Base-by-base conservation (phyloP, 2,797 vertebrate species). In the Bradypodion ventrale region DNA sequence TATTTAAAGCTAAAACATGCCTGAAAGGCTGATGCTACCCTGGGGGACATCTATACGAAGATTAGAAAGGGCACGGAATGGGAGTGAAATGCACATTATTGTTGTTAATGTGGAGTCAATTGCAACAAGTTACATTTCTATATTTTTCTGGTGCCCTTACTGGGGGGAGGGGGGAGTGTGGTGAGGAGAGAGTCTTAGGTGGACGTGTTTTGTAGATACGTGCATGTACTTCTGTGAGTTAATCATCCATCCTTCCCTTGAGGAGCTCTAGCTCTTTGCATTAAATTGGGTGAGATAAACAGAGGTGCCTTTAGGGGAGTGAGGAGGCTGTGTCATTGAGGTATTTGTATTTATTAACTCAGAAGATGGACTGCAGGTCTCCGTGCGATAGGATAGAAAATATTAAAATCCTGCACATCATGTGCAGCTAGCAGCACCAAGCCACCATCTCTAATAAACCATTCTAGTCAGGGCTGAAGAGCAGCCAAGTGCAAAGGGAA, bases 301-400 rank as follows among this genome's bases (percentile, higher is more conserved):
- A 56, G 0, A 35, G 49, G 65, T 21, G 79, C 56, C 84, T 77
- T 75, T 42, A 56, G 80, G 85, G 78, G 66, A 19, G 4, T 15
- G 72, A 82, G 56, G 63, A 87, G 90, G 65, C 63, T 0, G 0
- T 85, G 78, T 69, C 10, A 0, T 7, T 0, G 73, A 72, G 66
- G 84, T 63, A 52, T 82, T 82, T 86, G 0, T 82, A 75, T 75
- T 89, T 88, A 37, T 87, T 69, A 49, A 77, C 75, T 83, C 77
- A 85, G 81, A 13, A 63, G 56, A 83, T 62, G 56, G 69, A 40
- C 60, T 85, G 83, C 63, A 37, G 83, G 81, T 42, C 70, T 60
- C 66, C 42, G 16, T 46, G 44, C 69, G 81, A 63, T 66, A 80
- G n/a, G 25, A 69, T 32, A 52, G 46, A 87, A 75, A 83, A 42